Conservation (phyloP, 2,888 invertebrate genomes). For the Autographa gamma region DNA sequence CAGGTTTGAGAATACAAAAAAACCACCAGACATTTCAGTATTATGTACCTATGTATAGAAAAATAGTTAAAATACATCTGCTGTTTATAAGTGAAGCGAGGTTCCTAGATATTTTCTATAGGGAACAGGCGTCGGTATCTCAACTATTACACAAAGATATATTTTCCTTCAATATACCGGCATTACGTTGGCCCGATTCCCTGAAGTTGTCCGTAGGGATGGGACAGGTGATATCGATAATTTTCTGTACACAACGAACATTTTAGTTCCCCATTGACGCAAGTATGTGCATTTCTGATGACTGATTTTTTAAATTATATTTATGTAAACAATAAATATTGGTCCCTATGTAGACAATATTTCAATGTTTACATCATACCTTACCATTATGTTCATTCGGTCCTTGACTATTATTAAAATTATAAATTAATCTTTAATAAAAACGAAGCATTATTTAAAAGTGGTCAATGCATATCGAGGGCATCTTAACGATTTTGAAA, state of each 20-base stretch:
- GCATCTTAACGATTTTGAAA: neutral
- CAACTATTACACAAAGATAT: conserved; percentile 58
- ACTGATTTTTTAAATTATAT: too few relatives aligned
- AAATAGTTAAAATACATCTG: too few relatives aligned
- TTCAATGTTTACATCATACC: too few relatives aligned
- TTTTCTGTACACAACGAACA: neutral
- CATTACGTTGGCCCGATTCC: conserved; percentile 68
- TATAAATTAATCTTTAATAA: too few relatives aligned
- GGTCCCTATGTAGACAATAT: too few relatives aligned
- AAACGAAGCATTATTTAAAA: too few relatives aligned
- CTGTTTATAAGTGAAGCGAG: neutral
- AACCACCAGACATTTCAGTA: neutral
- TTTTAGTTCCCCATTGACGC: neutral
- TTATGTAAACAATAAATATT: too few relatives aligned
- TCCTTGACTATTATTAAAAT: too few relatives aligned
- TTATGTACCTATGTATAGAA: neutral
- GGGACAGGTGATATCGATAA: conserved; percentile 35
- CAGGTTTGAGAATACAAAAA: too few relatives aligned
- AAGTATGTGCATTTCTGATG: too few relatives aligned
- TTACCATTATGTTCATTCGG: too few relatives aligned
- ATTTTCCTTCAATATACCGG: conserved; percentile 74
- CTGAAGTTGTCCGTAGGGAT: conserved; percentile 59
- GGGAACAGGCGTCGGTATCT: conserved; percentile 16
- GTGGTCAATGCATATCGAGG: too few relatives aligned
- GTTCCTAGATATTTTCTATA: conserved; percentile 27